A percentile compares a stretch with the other conserved stretches of the same genome.
These are phyloP conservation scores for Drosophila burlai DNA, from an alignment of 1,140 invertebrate species.

Conservation along the genomic window DNA sequence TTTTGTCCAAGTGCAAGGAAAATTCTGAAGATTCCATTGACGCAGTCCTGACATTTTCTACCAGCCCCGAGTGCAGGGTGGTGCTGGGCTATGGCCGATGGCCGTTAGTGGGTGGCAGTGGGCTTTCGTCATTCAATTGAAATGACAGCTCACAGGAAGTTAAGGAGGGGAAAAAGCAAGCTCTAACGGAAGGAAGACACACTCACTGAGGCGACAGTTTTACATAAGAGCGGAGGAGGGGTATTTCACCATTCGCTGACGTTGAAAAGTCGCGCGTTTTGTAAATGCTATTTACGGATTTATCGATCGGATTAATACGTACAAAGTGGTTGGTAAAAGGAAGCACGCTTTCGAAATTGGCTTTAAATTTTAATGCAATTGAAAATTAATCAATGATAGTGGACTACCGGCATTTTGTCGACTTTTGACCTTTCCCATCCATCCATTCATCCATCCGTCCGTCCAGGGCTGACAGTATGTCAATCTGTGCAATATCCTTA, in stretches of 20 bases:
- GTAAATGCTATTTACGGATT: conserved; percentile 75
- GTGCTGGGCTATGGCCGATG: background rate
- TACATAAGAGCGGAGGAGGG: conserved; percentile 11
- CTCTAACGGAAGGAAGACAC: conserved; percentile 52
- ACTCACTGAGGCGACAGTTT: conserved; percentile 40
- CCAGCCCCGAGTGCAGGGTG: conserved; percentile 23
- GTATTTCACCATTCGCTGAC: conserved; percentile 43
- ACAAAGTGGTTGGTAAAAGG: conserved; percentile 12
- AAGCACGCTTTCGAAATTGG: conserved; percentile 27
- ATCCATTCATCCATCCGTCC: background rate
- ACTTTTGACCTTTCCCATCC: conserved; percentile 10
- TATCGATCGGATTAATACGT: conserved; percentile 69
- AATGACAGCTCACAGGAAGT: conserved; percentile 46
- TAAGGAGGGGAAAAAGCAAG: conserved; percentile 30
- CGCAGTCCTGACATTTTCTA: conserved; percentile 63
- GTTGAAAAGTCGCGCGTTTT: conserved; percentile 66
- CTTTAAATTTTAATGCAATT: conserved; percentile 36
- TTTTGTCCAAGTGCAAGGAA: conserved; percentile 23
- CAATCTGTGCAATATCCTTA: conserved; percentile 22
- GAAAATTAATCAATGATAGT: conserved; percentile 46
- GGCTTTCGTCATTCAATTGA: conserved; percentile 46
- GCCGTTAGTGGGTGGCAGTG: conserved; percentile 10
- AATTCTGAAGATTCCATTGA: conserved; percentile 23
- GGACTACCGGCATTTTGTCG: conserved; percentile 12
- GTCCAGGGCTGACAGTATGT: conserved; percentile 5